Evolutionary conservation across 2,113 vertebrate species (phyloP).

Genomic region (Speoplatyrhinus poulsoni): DNA sequence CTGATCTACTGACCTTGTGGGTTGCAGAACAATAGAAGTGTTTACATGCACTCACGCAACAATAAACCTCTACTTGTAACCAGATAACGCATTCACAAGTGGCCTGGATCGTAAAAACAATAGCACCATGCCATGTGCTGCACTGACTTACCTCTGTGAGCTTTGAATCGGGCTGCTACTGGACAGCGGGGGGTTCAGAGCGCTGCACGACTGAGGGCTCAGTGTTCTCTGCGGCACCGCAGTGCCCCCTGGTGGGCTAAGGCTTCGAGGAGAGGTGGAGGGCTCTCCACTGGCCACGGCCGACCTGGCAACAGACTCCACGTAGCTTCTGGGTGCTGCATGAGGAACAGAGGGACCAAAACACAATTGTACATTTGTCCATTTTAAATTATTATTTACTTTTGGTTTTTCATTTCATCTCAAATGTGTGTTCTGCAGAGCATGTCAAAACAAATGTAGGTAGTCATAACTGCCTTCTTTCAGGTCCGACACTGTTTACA

Average conservation of each 20-base stretch:
- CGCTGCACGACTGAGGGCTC: conserved; percentile 48
- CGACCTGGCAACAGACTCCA: conserved; percentile 90
- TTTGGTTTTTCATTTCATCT: no score
- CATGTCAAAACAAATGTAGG: no score
- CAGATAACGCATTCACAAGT: no score
- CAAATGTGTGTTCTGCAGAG: no score
- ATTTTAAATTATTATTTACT: no score
- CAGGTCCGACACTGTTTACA: no score
- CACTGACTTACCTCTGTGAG: conserved; percentile 80
- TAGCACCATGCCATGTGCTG: no score
- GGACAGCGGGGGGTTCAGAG: conserved; percentile 83
- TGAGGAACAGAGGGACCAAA: conserved; percentile 14
- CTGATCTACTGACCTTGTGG: background rate
- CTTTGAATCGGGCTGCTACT: conserved; percentile 92
- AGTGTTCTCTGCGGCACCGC: conserved; percentile 62
- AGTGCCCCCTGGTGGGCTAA: conserved; percentile 64
- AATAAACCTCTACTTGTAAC: no score
- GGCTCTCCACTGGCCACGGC: conserved; percentile 74
- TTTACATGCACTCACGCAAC: no score
- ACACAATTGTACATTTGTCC: background rate
- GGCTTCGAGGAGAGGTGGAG: conserved; percentile 44
- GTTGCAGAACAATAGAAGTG: no score
- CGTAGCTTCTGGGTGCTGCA: conserved; percentile 92
- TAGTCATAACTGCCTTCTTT: no score
- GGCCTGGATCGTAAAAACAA: background rate